Evolutionary conservation across 2,888 invertebrate species (phyloP).

Genomic region (Ennomos erosarius): DNA sequence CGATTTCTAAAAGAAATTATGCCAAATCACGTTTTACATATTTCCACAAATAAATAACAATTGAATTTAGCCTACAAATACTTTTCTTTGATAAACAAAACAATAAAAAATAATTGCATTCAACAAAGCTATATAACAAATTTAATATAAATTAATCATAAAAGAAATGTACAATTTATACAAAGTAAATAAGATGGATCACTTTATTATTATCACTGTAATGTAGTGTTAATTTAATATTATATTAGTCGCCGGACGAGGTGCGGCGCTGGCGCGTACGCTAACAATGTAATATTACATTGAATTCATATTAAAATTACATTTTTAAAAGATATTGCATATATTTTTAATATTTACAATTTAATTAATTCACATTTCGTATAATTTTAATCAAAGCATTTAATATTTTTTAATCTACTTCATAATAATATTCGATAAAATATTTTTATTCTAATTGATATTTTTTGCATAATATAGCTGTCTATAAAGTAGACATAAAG

Average conservation of each 20-base stretch:
- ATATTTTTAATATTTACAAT: conserved; percentile 49
- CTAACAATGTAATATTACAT: conserved; percentile 34
- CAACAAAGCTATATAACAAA: conserved; percentile 85
- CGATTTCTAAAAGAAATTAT: conserved; percentile 66
- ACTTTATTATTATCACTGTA: conserved; percentile 78
- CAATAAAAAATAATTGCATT: conserved; percentile 85
- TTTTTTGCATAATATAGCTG: conserved; percentile 47
- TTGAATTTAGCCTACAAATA: conserved; percentile 84
- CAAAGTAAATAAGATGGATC: conserved; percentile 79
- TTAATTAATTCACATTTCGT: conserved; percentile 28
- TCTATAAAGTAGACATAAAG: conserved; percentile 61
- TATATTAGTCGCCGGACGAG: conserved; percentile 40
- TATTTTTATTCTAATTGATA: conserved; percentile 37
- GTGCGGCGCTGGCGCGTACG: conserved; percentile 43
- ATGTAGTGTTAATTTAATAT: conserved; percentile 59
- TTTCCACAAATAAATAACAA: conserved; percentile 84
- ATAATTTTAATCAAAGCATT: conserved; percentile 36
- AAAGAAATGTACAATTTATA: conserved; percentile 83
- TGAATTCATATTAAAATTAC: conserved; percentile 42
- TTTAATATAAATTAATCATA: conserved; percentile 84
- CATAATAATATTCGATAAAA: conserved; percentile 31
- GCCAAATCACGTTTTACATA: conserved; percentile 79
- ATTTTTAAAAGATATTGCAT: conserved; percentile 50
- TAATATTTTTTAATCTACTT: conserved; percentile 33
- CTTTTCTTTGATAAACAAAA: conserved; percentile 83